Conservation (phyloP, 2,888 invertebrate genomes). For the Lydus trimaculatus region DNA sequence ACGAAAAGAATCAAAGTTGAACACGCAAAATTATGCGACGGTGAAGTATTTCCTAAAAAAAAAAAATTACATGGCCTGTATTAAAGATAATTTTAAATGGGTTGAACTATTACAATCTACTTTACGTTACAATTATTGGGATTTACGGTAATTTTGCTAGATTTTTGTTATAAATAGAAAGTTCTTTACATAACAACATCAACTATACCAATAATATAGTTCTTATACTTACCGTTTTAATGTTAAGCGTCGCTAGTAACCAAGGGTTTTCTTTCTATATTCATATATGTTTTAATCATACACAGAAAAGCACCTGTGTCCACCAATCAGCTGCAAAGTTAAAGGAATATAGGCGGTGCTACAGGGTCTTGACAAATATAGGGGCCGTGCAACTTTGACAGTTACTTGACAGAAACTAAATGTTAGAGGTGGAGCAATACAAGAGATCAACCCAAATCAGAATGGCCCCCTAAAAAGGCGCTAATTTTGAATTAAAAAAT, state of each 20-base stretch:
- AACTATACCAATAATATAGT: constrained; percentile 54
- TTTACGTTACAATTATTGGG: background rate
- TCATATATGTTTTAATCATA: constrained; percentile 55
- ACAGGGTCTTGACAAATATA: constrained; percentile 58
- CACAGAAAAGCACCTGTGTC: constrained; percentile 50
- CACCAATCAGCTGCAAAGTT: constrained; percentile 54
- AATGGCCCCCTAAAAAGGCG: constrained; percentile 59
- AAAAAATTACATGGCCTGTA: no score
- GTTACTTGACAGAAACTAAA: constrained; percentile 61
- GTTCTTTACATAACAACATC: constrained; percentile 37
- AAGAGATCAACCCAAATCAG: constrained; percentile 59
- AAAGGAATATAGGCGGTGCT: constrained; percentile 58
- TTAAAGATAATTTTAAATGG: background rate
- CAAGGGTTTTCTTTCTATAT: constrained; percentile 47
- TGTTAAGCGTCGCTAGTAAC: constrained; percentile 56
- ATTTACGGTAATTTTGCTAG: no score
- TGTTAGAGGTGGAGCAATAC: constrained; percentile 60
- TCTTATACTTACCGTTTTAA: constrained; percentile 49
- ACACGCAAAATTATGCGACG: constrained; percentile 22
- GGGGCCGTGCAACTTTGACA: constrained; percentile 60
- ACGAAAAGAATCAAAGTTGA: background rate
- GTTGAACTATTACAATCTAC: background rate
- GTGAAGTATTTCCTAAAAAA: background rate
- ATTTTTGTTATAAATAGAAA: no score
- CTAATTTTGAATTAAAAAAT: constrained; percentile 52